These are phyloP conservation scores for Pygoscelis adeliae DNA, from an alignment of 2,113 vertebrate genomes.

Conservation along the genomic window DNA sequence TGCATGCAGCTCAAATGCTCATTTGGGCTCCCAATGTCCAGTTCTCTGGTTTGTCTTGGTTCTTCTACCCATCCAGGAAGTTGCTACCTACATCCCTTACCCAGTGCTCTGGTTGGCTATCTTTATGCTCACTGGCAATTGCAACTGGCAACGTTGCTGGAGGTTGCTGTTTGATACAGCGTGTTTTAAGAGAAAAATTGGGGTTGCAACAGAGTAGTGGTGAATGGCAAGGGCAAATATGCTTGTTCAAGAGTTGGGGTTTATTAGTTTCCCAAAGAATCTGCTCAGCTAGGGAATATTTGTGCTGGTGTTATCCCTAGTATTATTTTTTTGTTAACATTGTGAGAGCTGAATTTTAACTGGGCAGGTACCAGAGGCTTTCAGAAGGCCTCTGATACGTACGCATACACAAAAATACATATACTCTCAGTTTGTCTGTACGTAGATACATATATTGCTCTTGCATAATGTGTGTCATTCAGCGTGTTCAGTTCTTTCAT, in stretches of 20 bases:
- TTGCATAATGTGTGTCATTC: not conserved
- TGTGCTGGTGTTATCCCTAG: not conserved
- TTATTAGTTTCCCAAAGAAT: not conserved
- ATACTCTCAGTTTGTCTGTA: not conserved
- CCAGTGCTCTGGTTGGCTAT: accelerated
- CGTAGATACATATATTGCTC: not conserved
- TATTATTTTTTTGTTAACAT: not conserved
- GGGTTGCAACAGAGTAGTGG: not conserved
- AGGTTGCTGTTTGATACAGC: not conserved
- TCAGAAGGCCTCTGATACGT: not conserved
- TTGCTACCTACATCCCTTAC: not conserved
- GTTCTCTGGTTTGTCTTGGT: not conserved
- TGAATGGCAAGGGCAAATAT: not conserved
- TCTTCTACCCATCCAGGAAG: not conserved
- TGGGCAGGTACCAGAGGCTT: not conserved
- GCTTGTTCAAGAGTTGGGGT: not conserved
- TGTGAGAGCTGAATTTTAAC: not conserved
- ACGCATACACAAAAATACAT: not conserved
- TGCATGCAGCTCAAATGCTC: not conserved
- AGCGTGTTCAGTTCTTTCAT: not conserved
- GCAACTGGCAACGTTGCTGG: not conserved
- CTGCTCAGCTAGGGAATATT: not conserved
- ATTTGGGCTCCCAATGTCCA: accelerated
- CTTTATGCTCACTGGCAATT: not conserved
- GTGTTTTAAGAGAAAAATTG: not conserved